Percentiles rank a stretch among this genome's conserved stretches.
These are phyloP conservation scores for Rhamphomyia laevipes DNA, from an alignment of 2,888 invertebrate genomes.

Conservation along the genomic window DNA sequence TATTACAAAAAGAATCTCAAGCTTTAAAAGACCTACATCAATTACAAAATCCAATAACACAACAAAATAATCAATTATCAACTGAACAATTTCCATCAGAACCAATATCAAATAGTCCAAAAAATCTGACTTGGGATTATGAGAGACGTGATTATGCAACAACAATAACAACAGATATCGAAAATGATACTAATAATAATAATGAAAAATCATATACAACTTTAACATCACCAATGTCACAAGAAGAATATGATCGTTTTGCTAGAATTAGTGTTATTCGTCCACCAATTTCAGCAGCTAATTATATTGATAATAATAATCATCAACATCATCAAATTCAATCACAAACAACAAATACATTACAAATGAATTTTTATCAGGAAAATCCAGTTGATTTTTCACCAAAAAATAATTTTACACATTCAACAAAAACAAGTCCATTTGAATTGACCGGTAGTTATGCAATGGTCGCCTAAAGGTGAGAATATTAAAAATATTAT, in stretches of 20 bases:
- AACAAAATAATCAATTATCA: neutral
- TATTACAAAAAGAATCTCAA: conserved; percentile 26
- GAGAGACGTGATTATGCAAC: neutral
- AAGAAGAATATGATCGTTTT: conserved; percentile 29
- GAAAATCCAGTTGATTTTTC: conserved; percentile 37
- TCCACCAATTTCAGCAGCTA: conserved; percentile 16
- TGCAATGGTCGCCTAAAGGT: conserved; percentile 23
- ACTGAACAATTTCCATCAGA: conserved; percentile 2
- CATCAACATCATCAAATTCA: conserved; percentile 9
- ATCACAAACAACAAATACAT: conserved; percentile 21
- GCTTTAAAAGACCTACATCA: conserved; percentile 1
- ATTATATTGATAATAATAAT: neutral
- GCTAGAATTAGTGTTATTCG: conserved; percentile 31
- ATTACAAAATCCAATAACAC: conserved; percentile 6
- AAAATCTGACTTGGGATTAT: neutral
- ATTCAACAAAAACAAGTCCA: conserved; percentile 35
- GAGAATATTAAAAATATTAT: too few species aligned
- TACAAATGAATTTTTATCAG: conserved; percentile 19
- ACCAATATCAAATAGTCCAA: neutral
- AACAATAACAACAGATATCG: neutral
- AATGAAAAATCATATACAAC: conserved; percentile 24
- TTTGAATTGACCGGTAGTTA: conserved; percentile 35
- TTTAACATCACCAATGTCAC: conserved; percentile 21
- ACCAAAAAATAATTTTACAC: conserved; percentile 35
- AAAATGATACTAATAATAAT: conserved; percentile 6